Conservation (phyloP, 2,113 vertebrate species). For the Egretta garzetta region DNA sequence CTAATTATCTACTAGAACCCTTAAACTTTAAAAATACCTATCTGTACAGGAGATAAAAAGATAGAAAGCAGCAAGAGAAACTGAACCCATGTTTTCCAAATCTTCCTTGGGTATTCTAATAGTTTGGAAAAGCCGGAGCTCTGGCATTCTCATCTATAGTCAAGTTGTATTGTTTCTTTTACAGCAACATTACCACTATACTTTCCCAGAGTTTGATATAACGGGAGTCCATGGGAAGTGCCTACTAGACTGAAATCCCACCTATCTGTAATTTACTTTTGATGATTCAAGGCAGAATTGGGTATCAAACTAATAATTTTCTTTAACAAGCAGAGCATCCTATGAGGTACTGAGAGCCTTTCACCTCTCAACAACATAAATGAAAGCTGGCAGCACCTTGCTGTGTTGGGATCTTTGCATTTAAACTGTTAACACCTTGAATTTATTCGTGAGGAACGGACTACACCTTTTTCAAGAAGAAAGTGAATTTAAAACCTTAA, state of each 20-base stretch:
- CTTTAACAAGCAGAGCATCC: background rate
- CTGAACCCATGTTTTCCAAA: background rate
- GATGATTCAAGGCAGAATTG: background rate
- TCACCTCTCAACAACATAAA: background rate
- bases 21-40: background rate
- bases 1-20: background rate
- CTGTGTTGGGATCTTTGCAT: background rate
- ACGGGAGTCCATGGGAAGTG: background rate
- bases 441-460: background rate
- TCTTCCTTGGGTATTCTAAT: background rate
- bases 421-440: background rate
- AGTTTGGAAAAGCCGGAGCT: background rate
- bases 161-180: background rate
- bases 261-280: background rate
- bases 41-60: background rate
- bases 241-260: background rate
- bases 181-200: accelerated
- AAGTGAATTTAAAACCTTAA: background rate
- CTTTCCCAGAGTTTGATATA: background rate
- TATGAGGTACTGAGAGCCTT: background rate
- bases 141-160: background rate
- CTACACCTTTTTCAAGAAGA: background rate
- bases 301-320: background rate
- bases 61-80: background rate
- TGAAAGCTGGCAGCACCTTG: background rate